Conservation (phyloP, 2,888 invertebrate genomes). For the Erynnis tages region DNA sequence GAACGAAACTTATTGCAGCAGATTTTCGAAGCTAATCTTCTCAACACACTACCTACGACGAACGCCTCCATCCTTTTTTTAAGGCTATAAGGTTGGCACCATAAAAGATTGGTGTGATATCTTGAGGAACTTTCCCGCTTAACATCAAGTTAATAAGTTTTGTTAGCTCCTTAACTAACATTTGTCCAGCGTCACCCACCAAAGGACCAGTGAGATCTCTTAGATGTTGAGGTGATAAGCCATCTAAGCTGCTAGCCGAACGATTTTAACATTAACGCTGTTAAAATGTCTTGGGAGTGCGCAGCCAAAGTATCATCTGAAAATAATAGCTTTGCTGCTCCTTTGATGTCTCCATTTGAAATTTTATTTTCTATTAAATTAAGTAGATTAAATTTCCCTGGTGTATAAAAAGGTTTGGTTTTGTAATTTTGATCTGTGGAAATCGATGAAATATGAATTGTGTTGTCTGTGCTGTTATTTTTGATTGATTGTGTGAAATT, state of each 20-base stretch:
- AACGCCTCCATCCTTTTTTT: neutral
- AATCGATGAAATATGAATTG: no score
- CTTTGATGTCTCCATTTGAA: no score
- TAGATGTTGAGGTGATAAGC: neutral
- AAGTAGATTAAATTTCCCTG: no score
- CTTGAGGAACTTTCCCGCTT: neutral
- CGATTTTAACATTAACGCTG: neutral
- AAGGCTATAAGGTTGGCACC: neutral
- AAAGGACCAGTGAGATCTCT: neutral
- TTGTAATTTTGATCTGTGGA: no score
- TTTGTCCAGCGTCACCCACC: neutral
- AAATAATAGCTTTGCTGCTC: no score
- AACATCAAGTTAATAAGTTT: neutral
- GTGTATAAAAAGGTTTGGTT: no score
- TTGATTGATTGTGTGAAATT: no score
- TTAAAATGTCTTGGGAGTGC: no score
- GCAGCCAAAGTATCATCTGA: no score
- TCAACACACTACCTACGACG: neutral
- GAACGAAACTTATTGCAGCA: no score
- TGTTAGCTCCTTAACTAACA: neutral
- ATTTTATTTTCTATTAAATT: no score
- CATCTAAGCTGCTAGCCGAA: neutral
- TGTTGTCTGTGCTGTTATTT: no score
- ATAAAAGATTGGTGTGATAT: neutral
- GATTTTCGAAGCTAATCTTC: neutral